A percentile compares a stretch with the other conserved stretches of the same genome.
These are phyloP conservation scores for honey bee (Apis mellifera) DNA, from an alignment of 1,140 invertebrate genomes.

Conservation along the genomic window Amel_HAv3.1 CM009936.2:5312501-5313000, in stretches of 20 bases:
- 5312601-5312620: not conserved
- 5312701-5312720: constrained; percentile 14
- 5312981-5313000: not conserved
- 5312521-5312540: not conserved
- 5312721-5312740: no score
- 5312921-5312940: not conserved
- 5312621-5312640: not conserved
- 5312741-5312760: not conserved
- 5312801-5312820: no score
- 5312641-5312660: constrained; percentile 12
- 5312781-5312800: no score
- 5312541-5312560: constrained; percentile 5
- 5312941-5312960: not conserved
- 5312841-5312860: not conserved
- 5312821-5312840: no score
- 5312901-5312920: not conserved
- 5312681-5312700: constrained; percentile 7
- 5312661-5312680: not conserved
- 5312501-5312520: constrained; percentile 34
- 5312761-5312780: not conserved
- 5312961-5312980: not conserved
- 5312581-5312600: not conserved
- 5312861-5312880: not conserved
- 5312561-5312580: not conserved
- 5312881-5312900: not conserved